Conservation (phyloP, 1,140 invertebrate species). For the Aphelinus certus region DNA sequence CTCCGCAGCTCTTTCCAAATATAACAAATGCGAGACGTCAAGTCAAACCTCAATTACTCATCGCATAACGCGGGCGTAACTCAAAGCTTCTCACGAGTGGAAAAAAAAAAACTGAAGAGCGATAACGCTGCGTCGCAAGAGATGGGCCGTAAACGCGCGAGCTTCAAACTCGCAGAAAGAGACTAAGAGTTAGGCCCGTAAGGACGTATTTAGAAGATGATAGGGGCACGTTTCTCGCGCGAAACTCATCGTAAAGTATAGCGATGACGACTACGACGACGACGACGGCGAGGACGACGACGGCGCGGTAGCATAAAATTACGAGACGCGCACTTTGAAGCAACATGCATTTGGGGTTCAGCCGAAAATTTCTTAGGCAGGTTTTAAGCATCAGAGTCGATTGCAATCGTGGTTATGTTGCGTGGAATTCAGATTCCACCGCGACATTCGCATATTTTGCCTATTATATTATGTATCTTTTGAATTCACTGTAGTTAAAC, state of each 20-base stretch:
- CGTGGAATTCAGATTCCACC: no score
- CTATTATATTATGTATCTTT: no score
- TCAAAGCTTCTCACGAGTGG: constrained; percentile 14
- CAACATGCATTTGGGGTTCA: no score
- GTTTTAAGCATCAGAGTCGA: no score
- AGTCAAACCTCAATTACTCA: constrained; percentile 34
- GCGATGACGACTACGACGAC: no score
- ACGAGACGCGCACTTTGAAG: constrained; percentile 17
- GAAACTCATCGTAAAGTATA: constrained; percentile 33
- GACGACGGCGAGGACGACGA: no score
- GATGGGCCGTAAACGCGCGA: constrained; percentile 6
- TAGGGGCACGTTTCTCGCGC: constrained; percentile 27
- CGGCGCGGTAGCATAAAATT: constrained; percentile 27
- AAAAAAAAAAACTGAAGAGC: not conserved
- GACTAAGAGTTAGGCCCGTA: not conserved
- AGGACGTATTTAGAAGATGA: constrained; percentile 25
- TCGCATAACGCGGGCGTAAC: constrained; percentile 15
- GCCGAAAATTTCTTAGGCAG: no score
- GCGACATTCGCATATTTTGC: no score
- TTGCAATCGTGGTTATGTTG: no score
- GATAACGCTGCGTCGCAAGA: constrained; percentile 1
- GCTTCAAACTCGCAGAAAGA: not conserved
- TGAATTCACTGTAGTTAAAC: no score
- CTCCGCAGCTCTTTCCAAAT: not conserved
- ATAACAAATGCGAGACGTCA: constrained; percentile 30